Base-by-base conservation (phyloP, 2,888 invertebrate genomes). In the Ecdyonurus torrentis region DNA sequence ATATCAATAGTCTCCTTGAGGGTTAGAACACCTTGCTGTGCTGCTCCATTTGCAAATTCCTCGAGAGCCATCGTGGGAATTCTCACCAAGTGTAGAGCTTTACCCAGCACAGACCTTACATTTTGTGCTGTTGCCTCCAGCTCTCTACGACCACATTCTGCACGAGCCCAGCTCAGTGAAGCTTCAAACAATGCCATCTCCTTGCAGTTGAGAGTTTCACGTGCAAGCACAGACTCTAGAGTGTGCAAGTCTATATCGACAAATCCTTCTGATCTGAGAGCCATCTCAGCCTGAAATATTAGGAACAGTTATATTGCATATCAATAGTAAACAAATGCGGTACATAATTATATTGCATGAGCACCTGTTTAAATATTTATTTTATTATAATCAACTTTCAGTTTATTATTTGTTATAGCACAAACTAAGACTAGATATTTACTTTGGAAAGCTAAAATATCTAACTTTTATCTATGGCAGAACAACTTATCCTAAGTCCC, bases 211-310 rank as follows among this genome's bases (percentile, higher is more conserved):
- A 97, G 80, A 1, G 96, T 95, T 77, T 97, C 96, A 67, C 96
- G 83, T 62, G 87, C 87, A 69, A 97, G 80, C 69, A 96, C 92
- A 64, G 91, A 91, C 75, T 92, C 90, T 70, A 96, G 81, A 24
- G 96, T 96, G 68, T 91, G 88, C 70, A 89, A 85, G 76, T 96
- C 96, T 72, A 97, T 94, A 74, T 97, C 96, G 67, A 91, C 88
- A 78, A 97, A 96, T 69, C 95, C 95, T 72, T 96, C 96, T 0
- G 95, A 94, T 69, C 87, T 87, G 69, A 97, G 82, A 64, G 96
- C 95, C 87, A 96, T 91, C 79, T 95, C 94, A 72, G 96, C 95
- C 89, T 91, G 78, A 7, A 22, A n/a, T n/a, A n/a, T n/a, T n/a
- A n/a, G n/a, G n/a, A n/a, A n/a, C n/a, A n/a, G n/a, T n/a, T n/a